Conservation (phyloP, 2,888 invertebrate genomes). For the Andricus quercusramuli region DNA sequence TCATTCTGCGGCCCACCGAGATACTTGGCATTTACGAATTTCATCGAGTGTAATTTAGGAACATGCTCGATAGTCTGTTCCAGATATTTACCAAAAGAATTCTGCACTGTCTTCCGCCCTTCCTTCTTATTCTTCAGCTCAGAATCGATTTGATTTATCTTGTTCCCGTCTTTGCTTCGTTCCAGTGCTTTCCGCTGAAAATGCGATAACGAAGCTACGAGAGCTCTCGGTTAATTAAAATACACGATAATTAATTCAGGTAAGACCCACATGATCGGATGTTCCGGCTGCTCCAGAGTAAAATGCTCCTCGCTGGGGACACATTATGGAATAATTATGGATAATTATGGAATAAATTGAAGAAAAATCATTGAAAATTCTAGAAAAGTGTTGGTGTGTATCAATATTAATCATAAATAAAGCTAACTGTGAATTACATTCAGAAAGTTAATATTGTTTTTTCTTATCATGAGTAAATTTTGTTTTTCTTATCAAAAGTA, state of each 20-base stretch:
- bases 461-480: background rate
- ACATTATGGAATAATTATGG: too few relatives aligned
- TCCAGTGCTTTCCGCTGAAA: constrained; percentile 15
- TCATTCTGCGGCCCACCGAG: background rate
- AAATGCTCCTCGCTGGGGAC: constrained; percentile 41
- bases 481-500: background rate
- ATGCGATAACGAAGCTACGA: constrained; percentile 44
- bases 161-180: background rate
- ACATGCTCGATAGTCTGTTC: constrained; percentile 13
- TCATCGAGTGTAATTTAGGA: background rate
- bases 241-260: constrained; percentile 45
- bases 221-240: constrained; percentile 45
- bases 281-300: constrained; percentile 34
- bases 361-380: background rate
- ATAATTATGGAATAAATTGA: too few relatives aligned
- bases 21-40: background rate
- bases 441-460: background rate
- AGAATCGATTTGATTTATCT: background rate
- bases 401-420: background rate
- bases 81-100: constrained; percentile 47
- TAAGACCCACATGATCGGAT: constrained; percentile 12
- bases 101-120: constrained; percentile 42
- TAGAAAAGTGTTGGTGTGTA: background rate
- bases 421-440: background rate
- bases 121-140: background rate